These are phyloP conservation scores for Otolemur crassicaudatus DNA, from an alignment of 2,797 vertebrate genomes.

Conservation along the genomic window DNA sequence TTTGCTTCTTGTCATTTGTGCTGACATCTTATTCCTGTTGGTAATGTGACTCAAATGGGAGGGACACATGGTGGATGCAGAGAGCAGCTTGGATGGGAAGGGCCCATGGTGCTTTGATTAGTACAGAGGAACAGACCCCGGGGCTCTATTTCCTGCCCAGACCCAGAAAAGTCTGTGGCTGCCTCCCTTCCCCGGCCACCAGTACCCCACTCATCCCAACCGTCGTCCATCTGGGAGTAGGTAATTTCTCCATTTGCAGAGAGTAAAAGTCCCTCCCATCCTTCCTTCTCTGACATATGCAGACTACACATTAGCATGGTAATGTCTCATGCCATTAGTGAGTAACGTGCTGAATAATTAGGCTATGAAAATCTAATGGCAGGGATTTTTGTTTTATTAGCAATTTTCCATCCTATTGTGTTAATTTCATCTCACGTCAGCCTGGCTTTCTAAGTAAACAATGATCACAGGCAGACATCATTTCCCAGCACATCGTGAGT, in stretches of 20 bases:
- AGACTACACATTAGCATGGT: constrained; percentile 79
- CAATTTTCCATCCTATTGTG: constrained; percentile 81
- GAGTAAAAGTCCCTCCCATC: constrained; percentile 35
- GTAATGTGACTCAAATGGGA: constrained; percentile 22
- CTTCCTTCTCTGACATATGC: constrained; percentile 75
- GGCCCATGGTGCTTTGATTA: background rate
- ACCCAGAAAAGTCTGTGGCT: background rate
- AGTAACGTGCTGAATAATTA: constrained; percentile 87
- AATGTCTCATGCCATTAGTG: constrained; percentile 87
- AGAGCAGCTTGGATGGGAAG: constrained; percentile 46
- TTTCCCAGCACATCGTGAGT: constrained; percentile 77
- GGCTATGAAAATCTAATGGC: constrained; percentile 83
- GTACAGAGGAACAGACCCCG: background rate
- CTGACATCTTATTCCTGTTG: constrained; percentile 42
- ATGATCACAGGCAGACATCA: constrained; percentile 82
- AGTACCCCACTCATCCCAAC: background rate
- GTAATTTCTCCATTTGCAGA: constrained; percentile 48
- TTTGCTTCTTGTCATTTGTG: constrained; percentile 37
- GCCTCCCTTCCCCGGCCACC: background rate
- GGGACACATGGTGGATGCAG: constrained; percentile 12
- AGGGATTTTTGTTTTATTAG: constrained; percentile 83
- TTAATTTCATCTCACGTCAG: constrained; percentile 78
- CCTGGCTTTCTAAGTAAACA: constrained; percentile 79
- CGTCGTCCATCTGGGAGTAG: constrained; percentile 49
- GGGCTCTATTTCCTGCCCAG: background rate